Evolutionary conservation across 2,113 vertebrate species (phyloP).

Genomic region (Phylloscopus trochiloides): DNA sequence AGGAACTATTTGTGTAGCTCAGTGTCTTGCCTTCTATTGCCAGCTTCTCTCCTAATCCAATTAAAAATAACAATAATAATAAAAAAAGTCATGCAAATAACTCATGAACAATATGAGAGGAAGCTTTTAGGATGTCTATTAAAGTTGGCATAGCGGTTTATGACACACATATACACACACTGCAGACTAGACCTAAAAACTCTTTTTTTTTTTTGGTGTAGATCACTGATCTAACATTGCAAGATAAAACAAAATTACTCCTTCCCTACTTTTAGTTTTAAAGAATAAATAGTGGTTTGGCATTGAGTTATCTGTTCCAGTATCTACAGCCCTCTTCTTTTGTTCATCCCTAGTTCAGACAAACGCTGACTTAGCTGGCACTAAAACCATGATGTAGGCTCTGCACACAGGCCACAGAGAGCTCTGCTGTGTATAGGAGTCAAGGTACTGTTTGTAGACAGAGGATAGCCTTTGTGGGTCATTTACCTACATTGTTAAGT

Average conservation of each 20-base stretch:
- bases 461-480: background rate
- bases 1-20: background rate
- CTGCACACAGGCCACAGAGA: background rate
- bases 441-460: background rate
- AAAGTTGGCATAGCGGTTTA: background rate
- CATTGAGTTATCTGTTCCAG: background rate
- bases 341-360: background rate
- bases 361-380: background rate
- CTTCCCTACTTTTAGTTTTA: background rate
- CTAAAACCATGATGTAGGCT: background rate
- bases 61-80: no score
- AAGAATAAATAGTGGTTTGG: background rate
- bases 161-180: accelerated
- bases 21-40: background rate
- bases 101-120: background rate
- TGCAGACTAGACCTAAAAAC: background rate
- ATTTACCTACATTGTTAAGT: background rate
- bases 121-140: background rate
- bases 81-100: background rate
- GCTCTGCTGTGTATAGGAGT: background rate
- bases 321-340: background rate
- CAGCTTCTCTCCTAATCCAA: background rate
- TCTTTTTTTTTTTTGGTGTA: background rate
- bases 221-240: background rate
- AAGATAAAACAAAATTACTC: background rate